Conservation (phyloP, 2,797 vertebrate genomes). For the Coregonus suidteri region DNA sequence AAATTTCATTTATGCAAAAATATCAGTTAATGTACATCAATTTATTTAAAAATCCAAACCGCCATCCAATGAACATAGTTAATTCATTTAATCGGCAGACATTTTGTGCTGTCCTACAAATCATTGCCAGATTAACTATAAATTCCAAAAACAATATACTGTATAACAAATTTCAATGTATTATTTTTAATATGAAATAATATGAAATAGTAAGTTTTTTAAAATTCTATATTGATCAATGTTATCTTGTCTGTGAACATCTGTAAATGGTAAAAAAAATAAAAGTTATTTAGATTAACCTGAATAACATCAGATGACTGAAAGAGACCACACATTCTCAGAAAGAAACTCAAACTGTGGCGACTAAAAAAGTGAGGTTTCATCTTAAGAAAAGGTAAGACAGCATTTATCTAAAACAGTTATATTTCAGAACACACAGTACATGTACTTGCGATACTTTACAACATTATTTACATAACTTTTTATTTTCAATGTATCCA, state of each 20-base stretch:
- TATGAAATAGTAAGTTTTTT: too few species aligned
- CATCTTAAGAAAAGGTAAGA: conserved; percentile 51
- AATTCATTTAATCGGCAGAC: too few species aligned
- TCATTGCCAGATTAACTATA: too few species aligned
- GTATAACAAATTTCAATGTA: neutral
- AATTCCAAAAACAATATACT: too few species aligned
- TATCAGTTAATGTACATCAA: too few species aligned
- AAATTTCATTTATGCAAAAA: too few species aligned
- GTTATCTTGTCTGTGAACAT: neutral
- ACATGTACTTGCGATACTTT: conserved; percentile 66
- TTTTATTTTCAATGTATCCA: conserved; percentile 47
- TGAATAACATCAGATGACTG: neutral
- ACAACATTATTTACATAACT: conserved; percentile 78
- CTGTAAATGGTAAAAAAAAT: neutral
- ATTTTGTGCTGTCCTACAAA: too few species aligned
- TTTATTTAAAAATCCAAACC: too few species aligned
- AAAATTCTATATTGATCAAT: neutral
- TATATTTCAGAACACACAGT: conserved; percentile 55
- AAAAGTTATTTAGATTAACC: neutral
- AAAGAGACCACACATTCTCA: neutral
- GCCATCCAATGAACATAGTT: too few species aligned
- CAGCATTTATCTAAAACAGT: conserved; percentile 63
- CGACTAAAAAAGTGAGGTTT: conserved; percentile 48
- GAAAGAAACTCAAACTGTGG: conserved; percentile 12
- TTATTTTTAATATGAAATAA: neutral